Evolutionary conservation across 2,113 vertebrate species (phyloP).

Genomic region (Rattus rattus): DNA sequence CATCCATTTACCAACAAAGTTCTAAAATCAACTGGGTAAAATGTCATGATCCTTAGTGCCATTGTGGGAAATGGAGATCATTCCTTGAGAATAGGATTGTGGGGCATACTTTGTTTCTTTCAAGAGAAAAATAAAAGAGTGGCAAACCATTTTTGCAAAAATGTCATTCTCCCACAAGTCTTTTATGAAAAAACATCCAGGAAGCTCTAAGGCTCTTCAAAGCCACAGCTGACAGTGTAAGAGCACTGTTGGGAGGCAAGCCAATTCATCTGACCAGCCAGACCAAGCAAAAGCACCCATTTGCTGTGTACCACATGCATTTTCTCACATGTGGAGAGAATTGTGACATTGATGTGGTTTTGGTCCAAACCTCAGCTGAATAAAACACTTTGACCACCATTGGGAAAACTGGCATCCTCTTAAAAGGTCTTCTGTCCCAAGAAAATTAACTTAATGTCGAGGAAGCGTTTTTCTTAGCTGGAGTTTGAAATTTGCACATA

Average conservation of each 20-base stretch:
- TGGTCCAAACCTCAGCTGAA: constrained; percentile 92
- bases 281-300: constrained; percentile 91
- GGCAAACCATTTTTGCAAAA: constrained; percentile 91
- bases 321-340: constrained; percentile 90
- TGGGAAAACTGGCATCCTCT: constrained; percentile 87
- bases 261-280: constrained; percentile 86
- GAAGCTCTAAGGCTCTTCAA: constrained; percentile 90
- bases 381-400: constrained; percentile 90
- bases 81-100: constrained; percentile 87
- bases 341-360: constrained; percentile 90
- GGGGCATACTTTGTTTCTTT: constrained; percentile 88
- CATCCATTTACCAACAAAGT: constrained; percentile 86
- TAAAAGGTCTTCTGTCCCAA: constrained; percentile 79
- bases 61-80: constrained; percentile 87
- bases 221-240: constrained; percentile 88
- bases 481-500: constrained; percentile 67
- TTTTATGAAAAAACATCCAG: constrained; percentile 94
- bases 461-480: constrained; percentile 81
- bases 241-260: constrained; percentile 88
- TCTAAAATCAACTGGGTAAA: constrained; percentile 88
- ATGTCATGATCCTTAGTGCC: constrained; percentile 88
- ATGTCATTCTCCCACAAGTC: constrained; percentile 91
- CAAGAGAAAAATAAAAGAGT: constrained; percentile 89
- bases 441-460: constrained; percentile 78
- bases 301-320: constrained; percentile 93